phyloP scores from a whole-genome alignment of 2,797 vertebrate genomes.

The Melanotaenia trifasciata region DNA sequence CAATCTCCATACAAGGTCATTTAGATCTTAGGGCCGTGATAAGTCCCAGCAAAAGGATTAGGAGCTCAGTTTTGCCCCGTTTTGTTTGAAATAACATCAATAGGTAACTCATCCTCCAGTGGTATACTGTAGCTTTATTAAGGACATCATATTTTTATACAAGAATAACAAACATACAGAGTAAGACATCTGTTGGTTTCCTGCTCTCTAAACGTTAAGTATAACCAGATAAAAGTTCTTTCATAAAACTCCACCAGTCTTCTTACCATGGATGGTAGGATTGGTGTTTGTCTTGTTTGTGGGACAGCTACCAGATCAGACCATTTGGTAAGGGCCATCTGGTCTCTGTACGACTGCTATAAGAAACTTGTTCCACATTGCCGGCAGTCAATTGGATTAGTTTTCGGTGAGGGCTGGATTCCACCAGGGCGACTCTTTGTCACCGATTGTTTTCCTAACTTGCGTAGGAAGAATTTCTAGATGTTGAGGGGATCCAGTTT shows the following conservation, averaged over 20 bases:
- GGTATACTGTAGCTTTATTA: neutral
- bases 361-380: too few species aligned
- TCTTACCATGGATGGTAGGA: neutral
- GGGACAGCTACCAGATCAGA: too few species aligned
- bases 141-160: too few species aligned
- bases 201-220: neutral
- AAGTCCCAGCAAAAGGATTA: slow-evolving; percentile 26
- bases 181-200: neutral
- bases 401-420: too few species aligned
- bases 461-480: too few species aligned
- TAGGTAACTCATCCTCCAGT: slow-evolving; percentile 5
- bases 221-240: neutral
- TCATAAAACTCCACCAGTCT: neutral
- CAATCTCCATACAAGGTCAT: slow-evolving; percentile 62
- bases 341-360: too few species aligned
- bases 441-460: too few species aligned
- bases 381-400: too few species aligned
- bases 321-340: too few species aligned
- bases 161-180: too few species aligned
- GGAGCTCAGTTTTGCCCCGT: slow-evolving; percentile 22
- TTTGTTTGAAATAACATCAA: slow-evolving; percentile 19
- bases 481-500: too few species aligned
- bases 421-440: too few species aligned
- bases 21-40: slow-evolving; percentile 43
- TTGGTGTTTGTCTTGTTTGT: neutral